These are phyloP conservation scores for Odontophorus gujanensis DNA, from an alignment of 2,113 vertebrate genomes.

Conservation along the genomic window DNA sequence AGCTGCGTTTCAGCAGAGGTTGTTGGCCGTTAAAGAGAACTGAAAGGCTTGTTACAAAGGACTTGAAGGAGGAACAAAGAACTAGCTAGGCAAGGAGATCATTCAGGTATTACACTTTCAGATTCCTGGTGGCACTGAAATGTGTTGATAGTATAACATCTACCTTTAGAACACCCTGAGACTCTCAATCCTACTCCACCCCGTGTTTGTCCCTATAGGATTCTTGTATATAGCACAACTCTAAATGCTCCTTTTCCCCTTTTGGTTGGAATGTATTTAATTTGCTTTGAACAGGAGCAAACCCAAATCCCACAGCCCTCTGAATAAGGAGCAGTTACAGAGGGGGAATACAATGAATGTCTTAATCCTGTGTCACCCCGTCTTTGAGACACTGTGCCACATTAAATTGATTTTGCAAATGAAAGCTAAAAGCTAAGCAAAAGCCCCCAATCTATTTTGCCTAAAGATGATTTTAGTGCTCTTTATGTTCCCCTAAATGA, in stretches of 20 bases:
- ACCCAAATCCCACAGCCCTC: slow-evolving; percentile 43
- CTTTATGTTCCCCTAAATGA: slow-evolving; percentile 82
- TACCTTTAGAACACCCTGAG: neutral
- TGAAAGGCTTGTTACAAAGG: neutral
- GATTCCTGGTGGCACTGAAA: neutral
- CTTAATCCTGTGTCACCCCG: slow-evolving; percentile 72
- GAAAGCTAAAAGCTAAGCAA: slow-evolving; percentile 84
- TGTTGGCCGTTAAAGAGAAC: neutral
- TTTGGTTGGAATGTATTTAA: slow-evolving; percentile 54
- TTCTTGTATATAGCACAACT: neutral
- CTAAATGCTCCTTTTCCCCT: neutral
- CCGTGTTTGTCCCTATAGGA: neutral
- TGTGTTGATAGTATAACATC: neutral
- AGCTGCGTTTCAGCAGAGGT: neutral
- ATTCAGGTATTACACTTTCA: neutral
- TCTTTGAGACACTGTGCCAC: slow-evolving; percentile 72
- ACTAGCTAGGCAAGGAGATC: neutral
- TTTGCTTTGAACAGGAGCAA: slow-evolving; percentile 60
- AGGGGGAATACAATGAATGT: slow-evolving; percentile 39
- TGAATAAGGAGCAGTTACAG: slow-evolving; percentile 1
- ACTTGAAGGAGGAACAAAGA: neutral
- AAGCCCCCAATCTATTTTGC: slow-evolving; percentile 78
- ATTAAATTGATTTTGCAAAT: slow-evolving; percentile 83
- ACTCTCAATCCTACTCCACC: neutral
- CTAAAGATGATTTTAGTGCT: slow-evolving; percentile 83